These are phyloP conservation scores for Eolophus roseicapilla DNA, from an alignment of 2,113 vertebrate genomes.

Conservation along the genomic window DNA sequence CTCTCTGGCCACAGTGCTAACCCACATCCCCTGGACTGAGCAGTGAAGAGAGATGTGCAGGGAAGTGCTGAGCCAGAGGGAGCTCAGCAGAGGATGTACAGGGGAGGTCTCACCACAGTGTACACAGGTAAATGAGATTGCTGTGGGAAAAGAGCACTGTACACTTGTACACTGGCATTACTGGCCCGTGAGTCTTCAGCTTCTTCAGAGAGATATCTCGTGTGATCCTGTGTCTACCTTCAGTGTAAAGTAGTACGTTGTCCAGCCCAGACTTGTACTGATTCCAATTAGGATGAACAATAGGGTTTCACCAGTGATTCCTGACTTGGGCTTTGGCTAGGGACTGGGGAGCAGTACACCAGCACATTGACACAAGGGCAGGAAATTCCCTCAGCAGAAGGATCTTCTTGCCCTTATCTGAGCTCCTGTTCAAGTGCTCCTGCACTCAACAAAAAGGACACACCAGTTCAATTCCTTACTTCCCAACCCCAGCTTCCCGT, in stretches of 20 bases:
- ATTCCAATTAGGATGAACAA: neutral
- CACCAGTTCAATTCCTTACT: neutral
- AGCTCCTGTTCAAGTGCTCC: neutral
- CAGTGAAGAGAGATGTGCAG: neutral
- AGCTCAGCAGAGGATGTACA: neutral
- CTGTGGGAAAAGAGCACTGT: neutral
- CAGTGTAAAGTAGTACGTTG: neutral
- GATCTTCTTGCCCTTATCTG: neutral
- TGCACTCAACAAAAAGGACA: neutral
- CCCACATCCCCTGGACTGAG: neutral
- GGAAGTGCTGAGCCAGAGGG: neutral
- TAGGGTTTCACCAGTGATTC: neutral
- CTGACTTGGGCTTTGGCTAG: neutral
- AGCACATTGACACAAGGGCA: neutral
- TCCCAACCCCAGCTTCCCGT: neutral
- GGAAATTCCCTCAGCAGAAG: neutral
- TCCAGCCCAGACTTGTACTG: neutral
- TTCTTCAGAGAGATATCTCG: neutral
- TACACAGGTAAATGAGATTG: neutral
- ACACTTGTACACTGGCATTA: neutral
- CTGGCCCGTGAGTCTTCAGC: neutral
- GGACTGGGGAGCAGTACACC: neutral
- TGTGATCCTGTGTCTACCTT: neutral
- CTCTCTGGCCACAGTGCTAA: neutral
- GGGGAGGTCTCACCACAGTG: rapidly evolving